These are phyloP conservation scores for Halcyon leucocephala DNA, from an alignment of 2,797 vertebrate genomes.

Conservation along the genomic window DNA sequence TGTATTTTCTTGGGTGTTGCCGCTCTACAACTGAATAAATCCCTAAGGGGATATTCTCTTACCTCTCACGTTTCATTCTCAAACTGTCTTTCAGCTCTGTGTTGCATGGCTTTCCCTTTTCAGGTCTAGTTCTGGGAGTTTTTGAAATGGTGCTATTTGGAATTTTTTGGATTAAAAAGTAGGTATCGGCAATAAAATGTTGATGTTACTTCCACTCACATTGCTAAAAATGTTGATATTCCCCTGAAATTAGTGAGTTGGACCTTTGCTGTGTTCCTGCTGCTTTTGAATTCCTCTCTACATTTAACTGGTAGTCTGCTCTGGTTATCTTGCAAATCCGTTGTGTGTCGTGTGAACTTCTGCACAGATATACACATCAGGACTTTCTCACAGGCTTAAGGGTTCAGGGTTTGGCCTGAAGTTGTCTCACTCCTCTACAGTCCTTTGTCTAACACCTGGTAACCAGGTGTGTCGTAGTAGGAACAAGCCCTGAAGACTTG, in stretches of 20 bases:
- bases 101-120: not conserved
- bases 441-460: not conserved
- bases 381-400: not conserved
- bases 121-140: not conserved
- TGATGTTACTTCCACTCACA: fast-evolving
- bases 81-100: not conserved
- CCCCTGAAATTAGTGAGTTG: no score
- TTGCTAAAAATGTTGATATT: not conserved
- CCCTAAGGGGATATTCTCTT: not conserved
- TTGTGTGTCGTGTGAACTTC: not conserved
- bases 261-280: not conserved
- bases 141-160: not conserved
- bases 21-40: not conserved
- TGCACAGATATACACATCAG: not conserved
- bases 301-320: not conserved
- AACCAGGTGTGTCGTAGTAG: not conserved
- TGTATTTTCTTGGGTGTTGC: not conserved
- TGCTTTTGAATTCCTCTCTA: not conserved
- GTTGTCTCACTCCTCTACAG: not conserved
- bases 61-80: not conserved
- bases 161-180: not conserved
- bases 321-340: not conserved
- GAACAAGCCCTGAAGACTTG: not conserved
- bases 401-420: not conserved
- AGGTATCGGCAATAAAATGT: not conserved